A percentile compares a stretch with the other conserved stretches of the same genome.
Evolutionary conservation across 2,113 vertebrate genomes (phyloP).

Genomic region (Nanorana parkeri): DNA sequence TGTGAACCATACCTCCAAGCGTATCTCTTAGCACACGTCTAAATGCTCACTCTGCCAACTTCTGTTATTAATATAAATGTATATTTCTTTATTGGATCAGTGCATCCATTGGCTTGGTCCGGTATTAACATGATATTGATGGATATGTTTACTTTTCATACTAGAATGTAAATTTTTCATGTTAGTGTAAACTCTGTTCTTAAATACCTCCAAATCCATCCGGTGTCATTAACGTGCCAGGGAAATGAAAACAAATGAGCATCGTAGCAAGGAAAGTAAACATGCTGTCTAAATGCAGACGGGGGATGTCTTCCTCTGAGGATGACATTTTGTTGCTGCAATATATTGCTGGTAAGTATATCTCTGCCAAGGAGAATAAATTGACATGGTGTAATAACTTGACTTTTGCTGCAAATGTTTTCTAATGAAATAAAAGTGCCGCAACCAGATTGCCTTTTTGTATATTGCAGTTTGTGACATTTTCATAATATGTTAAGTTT

Average conservation of each 20-base stretch:
- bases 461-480: constrained; percentile 29
- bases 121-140: background rate
- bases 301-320: background rate
- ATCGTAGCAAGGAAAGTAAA: background rate
- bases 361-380: constrained; percentile 14
- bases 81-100: background rate
- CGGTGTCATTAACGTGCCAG: constrained; percentile 9
- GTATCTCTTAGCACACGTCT: background rate
- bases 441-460: constrained; percentile 31
- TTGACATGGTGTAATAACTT: constrained; percentile 25
- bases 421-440: constrained; percentile 46
- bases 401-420: constrained; percentile 6
- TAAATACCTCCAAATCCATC: background rate
- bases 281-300: background rate
- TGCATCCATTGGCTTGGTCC: no score
- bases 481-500: constrained; percentile 44
- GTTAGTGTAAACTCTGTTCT: background rate
- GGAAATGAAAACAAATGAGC: constrained; percentile 28
- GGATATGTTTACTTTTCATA: background rate
- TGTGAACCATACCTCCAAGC: no score
- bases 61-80: no score
- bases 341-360: constrained; percentile 24
- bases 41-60: no score
- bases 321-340: constrained; percentile 29
- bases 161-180: background rate